Percentiles rank a stretch among this genome's conserved stretches.
Conservation (phyloP, 2,888 invertebrate genomes). For the Cheiracanthium punctorium region DNA sequence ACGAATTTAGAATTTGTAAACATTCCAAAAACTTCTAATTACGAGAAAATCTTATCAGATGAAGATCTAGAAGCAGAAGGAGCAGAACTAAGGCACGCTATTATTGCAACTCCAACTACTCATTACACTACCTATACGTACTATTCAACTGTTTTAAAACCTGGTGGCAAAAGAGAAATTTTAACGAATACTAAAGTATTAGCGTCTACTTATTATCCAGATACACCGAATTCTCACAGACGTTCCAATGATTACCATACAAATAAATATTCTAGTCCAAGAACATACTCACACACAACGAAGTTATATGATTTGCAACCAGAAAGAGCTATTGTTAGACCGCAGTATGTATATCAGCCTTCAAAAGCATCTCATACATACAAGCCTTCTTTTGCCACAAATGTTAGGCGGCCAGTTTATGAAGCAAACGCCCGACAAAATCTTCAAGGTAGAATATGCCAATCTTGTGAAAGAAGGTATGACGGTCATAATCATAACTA, state of each 20-base stretch:
- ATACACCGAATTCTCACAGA: background rate
- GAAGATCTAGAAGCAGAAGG: slow-evolving; percentile 56
- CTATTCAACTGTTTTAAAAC: slow-evolving; percentile 82
- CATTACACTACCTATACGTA: slow-evolving; percentile 63
- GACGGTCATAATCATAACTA: background rate
- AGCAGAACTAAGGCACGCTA: slow-evolving; percentile 42
- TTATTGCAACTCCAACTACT: slow-evolving; percentile 39
- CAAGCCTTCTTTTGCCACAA: slow-evolving; percentile 41
- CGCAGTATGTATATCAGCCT: slow-evolving; percentile 23
- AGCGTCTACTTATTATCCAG: slow-evolving; percentile 32
- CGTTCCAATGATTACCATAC: background rate
- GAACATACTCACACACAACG: slow-evolving; percentile 6
- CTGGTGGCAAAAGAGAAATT: slow-evolving; percentile 84
- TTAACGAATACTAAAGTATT: slow-evolving; percentile 53
- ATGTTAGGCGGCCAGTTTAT: slow-evolving; percentile 19
- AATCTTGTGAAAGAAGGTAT: slow-evolving; percentile 5
- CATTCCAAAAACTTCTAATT: no score
- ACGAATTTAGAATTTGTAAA: background rate
- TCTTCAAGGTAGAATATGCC: background rate
- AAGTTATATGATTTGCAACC: slow-evolving; percentile 34
- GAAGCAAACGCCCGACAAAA: background rate
- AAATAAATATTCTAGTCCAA: background rate
- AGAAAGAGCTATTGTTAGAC: slow-evolving; percentile 29
- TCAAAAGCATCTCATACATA: slow-evolving; percentile 13
- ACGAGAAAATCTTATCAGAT: no score